These are phyloP conservation scores for Valencia hispanica DNA, from an alignment of 2,797 vertebrate species.

Conservation along the genomic window DNA sequence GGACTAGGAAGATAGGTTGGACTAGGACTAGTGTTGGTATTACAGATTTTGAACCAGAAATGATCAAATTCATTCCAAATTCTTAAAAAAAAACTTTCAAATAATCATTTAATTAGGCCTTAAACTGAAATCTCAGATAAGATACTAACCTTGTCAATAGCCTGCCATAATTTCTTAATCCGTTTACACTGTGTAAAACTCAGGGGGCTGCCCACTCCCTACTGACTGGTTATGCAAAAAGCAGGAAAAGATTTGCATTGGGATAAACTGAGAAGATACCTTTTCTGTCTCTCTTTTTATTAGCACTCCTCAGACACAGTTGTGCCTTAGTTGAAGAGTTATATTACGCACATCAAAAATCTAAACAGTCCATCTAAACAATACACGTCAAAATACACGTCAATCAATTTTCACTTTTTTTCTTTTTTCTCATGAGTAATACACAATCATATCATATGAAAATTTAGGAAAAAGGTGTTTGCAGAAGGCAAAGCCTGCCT, in stretches of 20 bases:
- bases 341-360: not conserved
- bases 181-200: not conserved
- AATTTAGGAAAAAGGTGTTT: constrained; percentile 13
- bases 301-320: not conserved
- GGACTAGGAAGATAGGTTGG: too few relatives aligned
- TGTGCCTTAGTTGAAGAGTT: not conserved
- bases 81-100: not conserved
- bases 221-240: not conserved
- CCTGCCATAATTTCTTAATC: not conserved
- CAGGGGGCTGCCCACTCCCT: not conserved
- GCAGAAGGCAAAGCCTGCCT: constrained; percentile 27
- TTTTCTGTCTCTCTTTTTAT: not conserved
- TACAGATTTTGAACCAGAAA: not conserved
- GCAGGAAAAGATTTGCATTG: not conserved
- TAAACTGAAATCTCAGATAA: not conserved
- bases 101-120: not conserved
- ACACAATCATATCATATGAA: not conserved
- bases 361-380: not conserved
- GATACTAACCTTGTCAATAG: not conserved
- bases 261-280: not conserved
- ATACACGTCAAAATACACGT: not conserved
- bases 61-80: not conserved
- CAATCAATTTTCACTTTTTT: not conserved
- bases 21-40: too few relatives aligned
- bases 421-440: not conserved